Conservation (phyloP, 2,797 vertebrate species). For the Enteromius fasciolatus region DNA sequence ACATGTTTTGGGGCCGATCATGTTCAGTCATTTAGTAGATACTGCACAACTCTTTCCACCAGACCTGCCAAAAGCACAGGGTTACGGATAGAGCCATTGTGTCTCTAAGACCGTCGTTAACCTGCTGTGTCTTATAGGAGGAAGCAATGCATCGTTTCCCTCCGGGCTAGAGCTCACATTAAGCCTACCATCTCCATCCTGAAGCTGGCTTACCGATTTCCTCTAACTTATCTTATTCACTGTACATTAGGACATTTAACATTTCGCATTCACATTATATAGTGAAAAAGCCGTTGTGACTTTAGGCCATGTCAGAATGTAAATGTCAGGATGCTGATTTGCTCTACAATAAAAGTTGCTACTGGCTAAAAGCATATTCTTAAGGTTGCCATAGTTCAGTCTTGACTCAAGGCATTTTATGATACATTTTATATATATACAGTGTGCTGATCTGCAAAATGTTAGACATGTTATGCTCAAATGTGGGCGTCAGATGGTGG, state of each 20-base stretch:
- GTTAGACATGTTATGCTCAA: neutral
- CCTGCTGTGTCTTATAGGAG: neutral
- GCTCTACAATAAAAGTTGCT: neutral
- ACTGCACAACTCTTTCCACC: neutral
- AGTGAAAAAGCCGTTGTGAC: neutral
- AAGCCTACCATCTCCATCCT: neutral
- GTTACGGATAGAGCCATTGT: neutral
- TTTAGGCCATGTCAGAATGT: neutral
- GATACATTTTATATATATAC: neutral
- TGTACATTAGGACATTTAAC: slow-evolving; percentile 16
- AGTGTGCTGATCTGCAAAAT: neutral
- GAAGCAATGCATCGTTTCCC: slow-evolving; percentile 1
- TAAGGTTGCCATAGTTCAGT: neutral
- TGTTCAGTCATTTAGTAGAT: slow-evolving; percentile 22
- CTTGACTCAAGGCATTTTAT: neutral
- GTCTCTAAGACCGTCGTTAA: neutral
- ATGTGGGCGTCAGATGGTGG: neutral
- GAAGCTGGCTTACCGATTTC: neutral
- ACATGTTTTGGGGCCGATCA: neutral
- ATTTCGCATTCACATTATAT: slow-evolving; percentile 21
- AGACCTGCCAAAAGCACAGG: neutral
- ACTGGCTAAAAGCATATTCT: neutral
- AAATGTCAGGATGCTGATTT: slow-evolving; percentile 42
- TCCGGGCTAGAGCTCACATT: neutral
- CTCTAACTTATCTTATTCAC: neutral